Conservation (phyloP, 2,113 vertebrate genomes). For the Todiramphus saurophagus region DNA sequence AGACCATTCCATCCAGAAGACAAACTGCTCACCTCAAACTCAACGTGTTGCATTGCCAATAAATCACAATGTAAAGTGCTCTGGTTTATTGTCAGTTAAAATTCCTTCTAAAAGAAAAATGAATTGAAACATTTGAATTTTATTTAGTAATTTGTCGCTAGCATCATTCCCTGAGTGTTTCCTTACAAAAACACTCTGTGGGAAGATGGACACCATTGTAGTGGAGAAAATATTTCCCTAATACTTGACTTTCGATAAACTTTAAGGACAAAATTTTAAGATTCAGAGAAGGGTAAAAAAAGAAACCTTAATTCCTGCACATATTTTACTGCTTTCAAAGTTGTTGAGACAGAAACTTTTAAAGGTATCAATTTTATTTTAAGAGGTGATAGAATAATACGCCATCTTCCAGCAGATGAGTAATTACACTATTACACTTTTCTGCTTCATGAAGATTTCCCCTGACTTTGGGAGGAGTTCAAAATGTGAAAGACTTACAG, state of each 20-base stretch:
- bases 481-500: background rate
- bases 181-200: background rate
- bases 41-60: background rate
- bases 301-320: background rate
- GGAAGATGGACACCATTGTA: background rate
- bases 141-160: background rate
- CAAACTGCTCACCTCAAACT: background rate
- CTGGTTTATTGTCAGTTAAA: background rate
- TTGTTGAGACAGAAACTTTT: constrained; percentile 15
- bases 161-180: background rate
- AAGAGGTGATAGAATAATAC: constrained; percentile 21
- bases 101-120: background rate
- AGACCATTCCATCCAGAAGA: background rate
- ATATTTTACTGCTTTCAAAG: constrained; percentile 42
- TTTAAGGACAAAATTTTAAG: constrained; percentile 17
- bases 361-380: constrained; percentile 23
- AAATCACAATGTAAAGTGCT: background rate
- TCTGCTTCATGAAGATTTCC: constrained; percentile 35
- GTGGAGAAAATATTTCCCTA: background rate
- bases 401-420: background rate
- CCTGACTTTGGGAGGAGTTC: constrained; percentile 9
- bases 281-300: background rate
- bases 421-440: constrained; percentile 29
- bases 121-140: background rate
- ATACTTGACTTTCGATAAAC: constrained; percentile 18